Evolutionary conservation across 1,140 invertebrate genomes (phyloP).

Genomic region (Platyscapa corneri): DNA sequence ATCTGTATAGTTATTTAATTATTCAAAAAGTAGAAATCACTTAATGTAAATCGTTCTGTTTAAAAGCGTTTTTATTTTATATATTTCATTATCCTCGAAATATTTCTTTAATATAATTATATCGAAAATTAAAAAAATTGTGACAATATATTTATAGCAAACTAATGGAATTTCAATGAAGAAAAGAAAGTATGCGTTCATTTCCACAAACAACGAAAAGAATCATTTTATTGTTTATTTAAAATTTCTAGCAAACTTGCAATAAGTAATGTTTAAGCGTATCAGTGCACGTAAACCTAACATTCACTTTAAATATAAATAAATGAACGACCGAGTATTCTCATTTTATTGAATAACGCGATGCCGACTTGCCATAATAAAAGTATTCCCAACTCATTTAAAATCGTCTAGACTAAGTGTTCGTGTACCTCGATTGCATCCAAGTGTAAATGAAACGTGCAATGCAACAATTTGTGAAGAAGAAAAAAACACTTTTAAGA

Average conservation of each 20-base stretch:
- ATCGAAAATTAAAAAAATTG: background rate
- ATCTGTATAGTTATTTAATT: background rate
- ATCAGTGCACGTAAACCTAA: background rate
- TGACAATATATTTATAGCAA: background rate
- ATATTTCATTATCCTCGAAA: background rate
- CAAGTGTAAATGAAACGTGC: background rate
- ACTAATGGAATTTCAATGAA: background rate
- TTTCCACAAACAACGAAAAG: background rate
- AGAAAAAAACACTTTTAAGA: background rate
- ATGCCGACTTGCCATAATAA: background rate
- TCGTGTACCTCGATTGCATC: background rate
- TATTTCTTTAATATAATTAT: background rate
- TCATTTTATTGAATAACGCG: background rate
- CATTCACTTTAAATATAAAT: background rate
- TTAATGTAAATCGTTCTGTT: background rate
- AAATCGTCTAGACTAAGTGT: background rate
- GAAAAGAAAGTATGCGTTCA: background rate
- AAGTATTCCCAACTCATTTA: background rate
- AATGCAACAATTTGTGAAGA: background rate
- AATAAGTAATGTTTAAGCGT: background rate
- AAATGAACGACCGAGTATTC: background rate
- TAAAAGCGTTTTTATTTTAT: background rate
- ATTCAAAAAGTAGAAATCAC: background rate
- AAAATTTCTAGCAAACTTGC: background rate
- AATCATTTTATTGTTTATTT: background rate